These are phyloP conservation scores for Edolisoma coerulescens DNA, from an alignment of 2,113 vertebrate species.

Conservation along the genomic window DNA sequence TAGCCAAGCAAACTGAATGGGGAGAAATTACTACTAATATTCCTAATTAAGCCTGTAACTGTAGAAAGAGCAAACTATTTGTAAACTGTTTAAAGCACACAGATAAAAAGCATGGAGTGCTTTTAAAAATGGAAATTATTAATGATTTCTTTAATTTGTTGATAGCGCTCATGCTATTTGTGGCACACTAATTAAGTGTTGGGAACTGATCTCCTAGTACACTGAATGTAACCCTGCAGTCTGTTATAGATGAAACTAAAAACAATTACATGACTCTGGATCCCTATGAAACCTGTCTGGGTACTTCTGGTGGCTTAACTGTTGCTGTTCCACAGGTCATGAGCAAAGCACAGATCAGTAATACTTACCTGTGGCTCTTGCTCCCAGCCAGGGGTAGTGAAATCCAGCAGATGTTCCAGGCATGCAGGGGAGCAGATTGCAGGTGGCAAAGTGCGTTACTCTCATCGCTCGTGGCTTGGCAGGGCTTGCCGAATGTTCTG, in stretches of 20 bases:
- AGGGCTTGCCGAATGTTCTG: fast-evolving
- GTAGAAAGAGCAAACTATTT: not conserved
- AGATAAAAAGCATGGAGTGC: not conserved
- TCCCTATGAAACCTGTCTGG: not conserved
- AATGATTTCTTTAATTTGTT: not conserved
- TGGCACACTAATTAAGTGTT: slow-evolving; percentile 7
- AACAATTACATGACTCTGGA: not conserved
- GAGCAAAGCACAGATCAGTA: not conserved
- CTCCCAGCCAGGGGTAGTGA: not conserved
- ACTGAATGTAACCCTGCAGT: not conserved
- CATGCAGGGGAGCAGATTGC: not conserved
- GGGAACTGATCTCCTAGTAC: not conserved
- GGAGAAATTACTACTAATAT: not conserved
- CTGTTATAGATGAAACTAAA: not conserved
- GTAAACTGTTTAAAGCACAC: not conserved
- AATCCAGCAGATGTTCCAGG: not conserved
- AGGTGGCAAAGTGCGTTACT: fast-evolving
- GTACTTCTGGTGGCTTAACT: not conserved
- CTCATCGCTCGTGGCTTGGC: not conserved
- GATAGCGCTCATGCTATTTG: not conserved
- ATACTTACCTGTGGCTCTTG: not conserved
- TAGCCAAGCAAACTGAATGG: not conserved
- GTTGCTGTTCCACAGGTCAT: not conserved
- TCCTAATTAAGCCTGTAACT: not conserved
- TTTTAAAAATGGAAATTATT: not conserved